Conservation (phyloP, 1,140 invertebrate genomes). For the Zaprionus inermis region DNA sequence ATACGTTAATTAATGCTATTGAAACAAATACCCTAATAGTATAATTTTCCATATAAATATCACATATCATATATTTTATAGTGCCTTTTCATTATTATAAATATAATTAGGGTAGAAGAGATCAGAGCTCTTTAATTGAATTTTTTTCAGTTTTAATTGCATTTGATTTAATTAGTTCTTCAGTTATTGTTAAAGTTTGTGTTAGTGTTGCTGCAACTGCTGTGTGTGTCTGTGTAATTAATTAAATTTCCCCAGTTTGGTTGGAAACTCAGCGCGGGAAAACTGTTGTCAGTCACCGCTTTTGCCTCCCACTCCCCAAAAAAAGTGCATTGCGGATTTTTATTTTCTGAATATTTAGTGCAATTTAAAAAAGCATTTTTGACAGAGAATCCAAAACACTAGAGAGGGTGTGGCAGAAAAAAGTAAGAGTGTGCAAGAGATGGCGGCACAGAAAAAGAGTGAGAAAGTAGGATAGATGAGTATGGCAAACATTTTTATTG, state of each 20-base stretch:
- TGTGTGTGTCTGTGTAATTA: slow-evolving; percentile 23
- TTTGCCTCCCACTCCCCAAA: neutral
- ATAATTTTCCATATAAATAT: neutral
- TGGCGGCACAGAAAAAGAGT: no score
- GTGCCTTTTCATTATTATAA: neutral
- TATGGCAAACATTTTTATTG: slow-evolving; percentile 52
- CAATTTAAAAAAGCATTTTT: slow-evolving; percentile 12
- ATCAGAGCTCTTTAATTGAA: neutral
- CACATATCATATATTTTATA: neutral
- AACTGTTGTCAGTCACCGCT: neutral
- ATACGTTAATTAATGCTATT: neutral
- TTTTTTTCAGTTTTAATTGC: neutral
- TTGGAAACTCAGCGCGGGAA: neutral
- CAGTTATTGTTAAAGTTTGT: neutral
- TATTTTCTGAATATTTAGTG: slow-evolving; percentile 26
- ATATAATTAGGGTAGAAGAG: neutral
- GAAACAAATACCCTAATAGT: no score
- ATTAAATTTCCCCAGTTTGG: slow-evolving; percentile 45
- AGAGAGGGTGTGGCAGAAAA: neutral
- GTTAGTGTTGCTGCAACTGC: neutral
- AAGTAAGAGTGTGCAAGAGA: no score
- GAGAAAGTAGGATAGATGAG: neutral
- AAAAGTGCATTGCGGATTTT: slow-evolving; percentile 14
- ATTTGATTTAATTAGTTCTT: neutral
- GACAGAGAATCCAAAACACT: slow-evolving; percentile 3